These are phyloP conservation scores for Cebidichthys violaceus DNA, from an alignment of 2,113 vertebrate genomes.

Conservation along the genomic window DNA sequence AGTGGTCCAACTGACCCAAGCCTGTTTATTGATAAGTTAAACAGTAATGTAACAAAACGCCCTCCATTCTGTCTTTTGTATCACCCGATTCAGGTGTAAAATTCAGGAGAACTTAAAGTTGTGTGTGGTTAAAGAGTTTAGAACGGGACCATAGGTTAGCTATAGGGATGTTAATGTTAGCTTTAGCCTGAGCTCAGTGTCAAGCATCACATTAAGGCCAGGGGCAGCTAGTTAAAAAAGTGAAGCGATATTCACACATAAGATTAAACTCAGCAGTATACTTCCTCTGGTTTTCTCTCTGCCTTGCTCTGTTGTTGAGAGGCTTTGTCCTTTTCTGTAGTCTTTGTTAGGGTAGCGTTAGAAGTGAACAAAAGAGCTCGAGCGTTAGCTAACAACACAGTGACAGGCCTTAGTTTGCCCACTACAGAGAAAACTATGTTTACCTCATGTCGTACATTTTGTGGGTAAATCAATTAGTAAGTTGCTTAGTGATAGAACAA, in stretches of 20 bases:
- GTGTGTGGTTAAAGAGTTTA: background rate
- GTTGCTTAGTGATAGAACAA: background rate
- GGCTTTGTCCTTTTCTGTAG: background rate
- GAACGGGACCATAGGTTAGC: background rate
- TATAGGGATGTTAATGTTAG: background rate
- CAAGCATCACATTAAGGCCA: background rate
- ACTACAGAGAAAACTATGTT: background rate
- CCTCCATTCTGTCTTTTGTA: background rate
- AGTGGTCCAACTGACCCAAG: background rate
- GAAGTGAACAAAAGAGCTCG: constrained; percentile 1
- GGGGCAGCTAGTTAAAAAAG: background rate
- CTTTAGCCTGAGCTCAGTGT: background rate
- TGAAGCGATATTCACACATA: background rate
- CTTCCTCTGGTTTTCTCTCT: background rate
- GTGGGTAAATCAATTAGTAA: background rate
- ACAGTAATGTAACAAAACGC: background rate
- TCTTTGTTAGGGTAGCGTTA: constrained; percentile 15
- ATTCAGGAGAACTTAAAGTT: background rate
- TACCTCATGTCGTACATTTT: background rate
- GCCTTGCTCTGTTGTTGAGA: background rate
- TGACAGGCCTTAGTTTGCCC: background rate
- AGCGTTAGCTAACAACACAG: background rate
- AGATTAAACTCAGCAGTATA: background rate
- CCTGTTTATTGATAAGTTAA: background rate
- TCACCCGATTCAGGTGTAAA: background rate